Evolutionary conservation across 2,113 vertebrate species (phyloP), one percentile per base, ranked within the genome.

Genomic region (Speoplatyrhinus poulsoni): DNA sequence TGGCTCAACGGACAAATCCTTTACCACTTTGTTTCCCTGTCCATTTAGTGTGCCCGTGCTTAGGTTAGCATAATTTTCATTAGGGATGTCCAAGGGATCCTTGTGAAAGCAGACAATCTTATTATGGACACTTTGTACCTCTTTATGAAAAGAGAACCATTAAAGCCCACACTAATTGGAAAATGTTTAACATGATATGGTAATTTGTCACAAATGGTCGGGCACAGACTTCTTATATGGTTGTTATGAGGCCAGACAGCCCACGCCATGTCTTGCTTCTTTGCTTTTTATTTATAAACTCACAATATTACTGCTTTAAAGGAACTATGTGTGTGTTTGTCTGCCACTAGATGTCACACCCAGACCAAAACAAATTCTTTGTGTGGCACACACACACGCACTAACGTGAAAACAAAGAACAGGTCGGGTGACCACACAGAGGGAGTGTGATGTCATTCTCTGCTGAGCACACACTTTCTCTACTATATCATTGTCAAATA

Each of bases 121-220:
- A 83, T 79, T 65, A 75, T 12, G 32, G 69, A 59, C 6, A 63
- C 32, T 70, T 15, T 55, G 56, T 33, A 60, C 50, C 53, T 46
- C 17, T 59, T 47, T 2, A 56, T 70, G 69, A 48, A 32, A 72
- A 81, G 67, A 49, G 36, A 73, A 81, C 68, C 72, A 73, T 62
- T 63, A 73, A 66, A 78, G 68, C 67, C 52, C 33, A 53, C 50
- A 0, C 65, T 9, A 19, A 75, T 70, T 66, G 11, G 73, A 82
- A 58, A 74, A 72, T 67, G 82, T 84, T 73, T 73, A 72, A 68
- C 69, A 54, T 16, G 62, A 77, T 60, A 32, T 50, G 53, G 67
- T 54, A 72, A 50, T 85, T 88, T 77, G 80, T 82, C 77, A 47
- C 76, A 78, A 78, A 82, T 60, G 72, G 70, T 46, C 65, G 70